Conservation (phyloP, 2,888 invertebrate species). For the Tenthredo notha region DNA sequence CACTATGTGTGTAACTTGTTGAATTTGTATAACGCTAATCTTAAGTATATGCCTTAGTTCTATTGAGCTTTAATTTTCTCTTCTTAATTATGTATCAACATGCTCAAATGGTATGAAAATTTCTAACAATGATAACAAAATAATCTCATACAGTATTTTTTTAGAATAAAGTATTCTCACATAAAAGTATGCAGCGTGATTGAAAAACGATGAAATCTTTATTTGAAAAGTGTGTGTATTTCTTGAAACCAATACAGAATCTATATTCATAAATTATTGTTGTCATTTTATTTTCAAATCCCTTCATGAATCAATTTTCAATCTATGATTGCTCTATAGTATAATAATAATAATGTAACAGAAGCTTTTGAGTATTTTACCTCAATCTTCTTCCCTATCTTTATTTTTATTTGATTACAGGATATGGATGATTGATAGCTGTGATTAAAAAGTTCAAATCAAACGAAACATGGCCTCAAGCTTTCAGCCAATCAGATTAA, state of each 20-base stretch:
- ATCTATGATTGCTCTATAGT: not conserved
- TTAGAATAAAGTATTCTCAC: not conserved
- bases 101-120: not conserved
- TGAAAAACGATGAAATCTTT: not conserved
- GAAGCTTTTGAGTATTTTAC: not conserved
- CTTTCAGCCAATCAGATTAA: constrained; percentile 20
- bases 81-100: not conserved
- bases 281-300: not conserved
- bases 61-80: not conserved
- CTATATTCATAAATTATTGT: constrained; percentile 7
- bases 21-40: not conserved
- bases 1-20: not conserved
- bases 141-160: not conserved
- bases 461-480: constrained; percentile 11
- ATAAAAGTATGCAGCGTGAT: not conserved
- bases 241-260: constrained; percentile 10
- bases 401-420: not conserved
- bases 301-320: not conserved
- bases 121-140: not conserved
- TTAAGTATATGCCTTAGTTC: not conserved
- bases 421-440: not conserved
- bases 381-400: not conserved
- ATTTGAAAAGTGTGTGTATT: not conserved
- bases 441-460: constrained; percentile 21
- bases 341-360: not conserved